Percentiles rank a stretch among this genome's conserved stretches.
These are phyloP conservation scores for Thymelicus sylvestris DNA, from an alignment of 2,888 invertebrate genomes.

Conservation along the genomic window DNA sequence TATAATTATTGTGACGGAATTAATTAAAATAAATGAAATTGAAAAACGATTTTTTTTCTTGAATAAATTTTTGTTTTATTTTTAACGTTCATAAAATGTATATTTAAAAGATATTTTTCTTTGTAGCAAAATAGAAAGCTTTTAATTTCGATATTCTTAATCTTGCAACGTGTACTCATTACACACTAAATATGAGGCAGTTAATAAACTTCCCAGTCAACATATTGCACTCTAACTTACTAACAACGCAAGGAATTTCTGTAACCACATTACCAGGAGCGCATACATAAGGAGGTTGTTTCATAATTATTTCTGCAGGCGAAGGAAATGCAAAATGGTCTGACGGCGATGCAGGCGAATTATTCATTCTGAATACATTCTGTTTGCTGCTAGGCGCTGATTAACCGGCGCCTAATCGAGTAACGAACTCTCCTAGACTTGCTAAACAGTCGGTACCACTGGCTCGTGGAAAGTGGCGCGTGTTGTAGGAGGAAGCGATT, in stretches of 20 bases:
- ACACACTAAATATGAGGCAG: background rate
- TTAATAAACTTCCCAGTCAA: background rate
- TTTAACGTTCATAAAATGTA: too few species aligned
- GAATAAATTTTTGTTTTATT: too few species aligned
- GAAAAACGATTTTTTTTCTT: too few species aligned
- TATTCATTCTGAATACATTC: constrained; percentile 60
- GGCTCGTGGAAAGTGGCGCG: constrained; percentile 46
- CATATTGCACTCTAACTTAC: background rate
- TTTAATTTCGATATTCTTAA: too few species aligned
- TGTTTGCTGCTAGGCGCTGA: constrained; percentile 74
- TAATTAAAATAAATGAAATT: too few species aligned
- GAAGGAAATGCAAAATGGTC: constrained; percentile 72
- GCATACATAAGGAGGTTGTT: constrained; percentile 33
- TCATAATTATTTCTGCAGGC: constrained; percentile 46
- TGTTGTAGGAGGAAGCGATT: constrained; percentile 41
- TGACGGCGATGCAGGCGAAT: constrained; percentile 48
- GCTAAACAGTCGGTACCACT: constrained; percentile 70
- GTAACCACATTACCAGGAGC: constrained; percentile 15
- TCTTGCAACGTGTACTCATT: too few species aligned
- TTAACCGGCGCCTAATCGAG: constrained; percentile 78
- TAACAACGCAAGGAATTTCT: constrained; percentile 10
- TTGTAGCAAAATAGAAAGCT: too few species aligned
- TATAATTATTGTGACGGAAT: too few species aligned
- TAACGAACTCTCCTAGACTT: constrained; percentile 73
- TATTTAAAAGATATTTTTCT: too few species aligned